Base-by-base conservation (phyloP, 2,113 vertebrate species). In the Paratilapia polleni region DNA sequence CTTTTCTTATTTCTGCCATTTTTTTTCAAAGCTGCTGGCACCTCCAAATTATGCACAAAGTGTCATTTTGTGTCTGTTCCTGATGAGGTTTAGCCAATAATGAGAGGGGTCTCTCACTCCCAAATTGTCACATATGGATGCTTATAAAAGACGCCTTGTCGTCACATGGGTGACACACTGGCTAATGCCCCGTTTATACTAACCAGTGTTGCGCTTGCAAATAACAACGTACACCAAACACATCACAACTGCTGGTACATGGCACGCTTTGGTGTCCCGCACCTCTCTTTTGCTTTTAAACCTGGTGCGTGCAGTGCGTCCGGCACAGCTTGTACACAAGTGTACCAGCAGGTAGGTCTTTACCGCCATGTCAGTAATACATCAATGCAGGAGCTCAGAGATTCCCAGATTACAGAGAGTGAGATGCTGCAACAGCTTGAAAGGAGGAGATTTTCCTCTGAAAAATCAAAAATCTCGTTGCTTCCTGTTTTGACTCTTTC, bases 401-500 rank as follows among this genome's bases (percentile, higher is more conserved):
- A 15, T 3, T 68, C 14, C 0, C 22, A 70, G 24, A 52, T 5
- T 31, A 0, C 26, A 73, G 66, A n/a, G 24, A 31, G 43, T 1
- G 3, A 52, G 26, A 5, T 28, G 43, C 66, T 31, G 0, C 66
- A 31, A 73, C 26, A 73, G 24, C 24, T 28, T 52, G 24, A 70
- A 52, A 73, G 52, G 24, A 70, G 3, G 12, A 43, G 43, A 47
- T 47, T 47, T 47, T 14, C 43, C 28, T 31, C 28, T 31, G 28
- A 19, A n/a, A 31, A 28, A n/a, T 3, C 28, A 26, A 8, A 24
- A 28, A 4, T 15, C 22, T 13, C 12, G 3, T 8, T 12, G 11
- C 12, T 43, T 43, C 41, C 43, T 15, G 1, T 49, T 15, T 49
- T 14, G 6, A 49, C 47, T 49, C 4, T 43, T 43, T 73, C 19